These are phyloP conservation scores for Electrophaes corylata DNA, from an alignment of 2,888 invertebrate genomes.

Conservation along the genomic window DNA sequence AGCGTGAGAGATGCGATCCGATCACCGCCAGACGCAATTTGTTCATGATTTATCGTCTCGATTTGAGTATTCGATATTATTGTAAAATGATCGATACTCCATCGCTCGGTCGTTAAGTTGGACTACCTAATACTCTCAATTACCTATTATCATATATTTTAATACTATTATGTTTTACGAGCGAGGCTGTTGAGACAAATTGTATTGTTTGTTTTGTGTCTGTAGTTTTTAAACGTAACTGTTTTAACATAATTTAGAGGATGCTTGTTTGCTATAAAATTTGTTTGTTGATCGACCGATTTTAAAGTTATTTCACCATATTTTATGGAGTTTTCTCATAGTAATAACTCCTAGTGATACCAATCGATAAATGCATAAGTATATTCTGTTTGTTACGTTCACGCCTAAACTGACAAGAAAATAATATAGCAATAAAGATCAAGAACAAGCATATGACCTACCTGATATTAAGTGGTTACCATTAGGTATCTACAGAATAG, in stretches of 20 bases:
- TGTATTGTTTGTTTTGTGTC: conserved; percentile 33
- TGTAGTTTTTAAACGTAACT: conserved; percentile 17
- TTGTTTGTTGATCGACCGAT: too few relatives aligned
- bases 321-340: too few relatives aligned
- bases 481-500: too few relatives aligned
- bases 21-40: conserved; percentile 43
- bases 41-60: conserved; percentile 48
- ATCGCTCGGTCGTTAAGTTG: conserved; percentile 34
- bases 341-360: too few relatives aligned
- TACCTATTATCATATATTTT: conserved; percentile 48
- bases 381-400: too few relatives aligned
- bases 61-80: conserved; percentile 41
- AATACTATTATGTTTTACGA: conserved; percentile 47
- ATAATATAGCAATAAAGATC: too few relatives aligned
- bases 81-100: conserved; percentile 49
- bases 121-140: conserved; percentile 39
- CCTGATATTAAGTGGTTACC: too few relatives aligned
- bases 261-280: background rate
- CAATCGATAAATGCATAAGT: too few relatives aligned
- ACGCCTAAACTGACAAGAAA: too few relatives aligned
- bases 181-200: conserved; percentile 22
- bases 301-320: too few relatives aligned
- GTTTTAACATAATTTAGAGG: conserved; percentile 21
- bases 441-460: too few relatives aligned
- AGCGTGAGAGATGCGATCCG: conserved; percentile 47